Conservation (phyloP, 2,888 invertebrate genomes). For the Euplexia lucipara region DNA sequence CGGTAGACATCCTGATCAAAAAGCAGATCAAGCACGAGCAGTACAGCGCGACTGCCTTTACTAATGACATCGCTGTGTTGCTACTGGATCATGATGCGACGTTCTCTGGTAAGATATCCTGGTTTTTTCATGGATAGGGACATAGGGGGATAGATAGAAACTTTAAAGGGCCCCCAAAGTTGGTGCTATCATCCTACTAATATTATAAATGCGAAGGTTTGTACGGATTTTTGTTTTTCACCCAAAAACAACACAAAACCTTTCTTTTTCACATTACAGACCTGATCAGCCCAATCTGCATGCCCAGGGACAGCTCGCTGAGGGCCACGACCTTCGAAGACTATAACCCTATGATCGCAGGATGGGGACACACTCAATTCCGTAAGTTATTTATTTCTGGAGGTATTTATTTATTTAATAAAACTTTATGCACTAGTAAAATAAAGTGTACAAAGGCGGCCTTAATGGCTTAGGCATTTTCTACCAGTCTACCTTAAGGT, state of each 20-base stretch:
- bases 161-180: too few relatives aligned
- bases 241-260: neutral
- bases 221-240: too few relatives aligned
- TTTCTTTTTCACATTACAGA: constrained; percentile 85
- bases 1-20: constrained; percentile 92
- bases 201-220: too few relatives aligned
- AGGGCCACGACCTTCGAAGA: constrained; percentile 90
- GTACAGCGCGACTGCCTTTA: constrained; percentile 92
- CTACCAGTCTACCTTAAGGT: too few relatives aligned
- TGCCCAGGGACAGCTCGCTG: constrained; percentile 91
- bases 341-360: constrained; percentile 93
- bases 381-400: constrained; percentile 89
- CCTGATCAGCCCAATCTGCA: constrained; percentile 93
- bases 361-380: constrained; percentile 95
- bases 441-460: too few relatives aligned
- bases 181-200: too few relatives aligned
- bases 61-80: constrained; percentile 95
- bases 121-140: neutral
- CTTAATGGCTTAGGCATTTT: too few relatives aligned
- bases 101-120: constrained; percentile 88
- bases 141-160: too few relatives aligned
- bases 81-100: constrained; percentile 90
- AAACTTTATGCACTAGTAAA: too few relatives aligned
- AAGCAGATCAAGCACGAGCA: constrained; percentile 92
- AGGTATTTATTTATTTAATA: too few relatives aligned